Evolutionary conservation across 2,113 vertebrate genomes (phyloP).

Genomic region (Tinamus guttatus): DNA sequence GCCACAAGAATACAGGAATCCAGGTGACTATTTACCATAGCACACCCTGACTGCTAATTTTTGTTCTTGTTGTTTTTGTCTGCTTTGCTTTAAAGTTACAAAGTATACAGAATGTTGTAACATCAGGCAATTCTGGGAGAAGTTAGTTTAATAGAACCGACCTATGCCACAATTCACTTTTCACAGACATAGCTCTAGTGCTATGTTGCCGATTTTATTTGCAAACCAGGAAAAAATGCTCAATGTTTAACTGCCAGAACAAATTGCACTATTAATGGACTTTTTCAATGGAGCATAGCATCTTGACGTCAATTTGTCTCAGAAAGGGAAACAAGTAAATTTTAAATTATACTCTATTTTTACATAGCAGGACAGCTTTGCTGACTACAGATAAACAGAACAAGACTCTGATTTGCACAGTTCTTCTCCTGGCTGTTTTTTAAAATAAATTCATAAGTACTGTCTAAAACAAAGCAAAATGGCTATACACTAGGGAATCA

Average conservation of each 20-base stretch:
- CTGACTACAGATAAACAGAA: slow-evolving; percentile 23
- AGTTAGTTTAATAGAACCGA: not conserved
- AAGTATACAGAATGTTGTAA: not conserved
- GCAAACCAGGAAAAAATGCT: slow-evolving; percentile 10
- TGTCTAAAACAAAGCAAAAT: slow-evolving; percentile 6
- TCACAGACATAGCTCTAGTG: slow-evolving; percentile 5
- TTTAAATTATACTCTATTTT: not conserved
- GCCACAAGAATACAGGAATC: not conserved
- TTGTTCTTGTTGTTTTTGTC: not conserved
- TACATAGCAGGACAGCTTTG: not conserved
- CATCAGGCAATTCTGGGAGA: not conserved
- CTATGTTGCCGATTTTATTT: slow-evolving; percentile 17
- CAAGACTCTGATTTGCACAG: not conserved
- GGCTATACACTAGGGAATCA: not conserved
- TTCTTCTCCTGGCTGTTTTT: not conserved
- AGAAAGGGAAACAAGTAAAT: slow-evolving; percentile 25
- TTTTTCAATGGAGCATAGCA: slow-evolving; percentile 7
- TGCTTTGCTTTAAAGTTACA: not conserved
- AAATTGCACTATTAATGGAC: slow-evolving; percentile 50
- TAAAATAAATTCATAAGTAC: not conserved
- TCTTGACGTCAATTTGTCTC: not conserved
- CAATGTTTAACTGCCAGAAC: slow-evolving; percentile 34
- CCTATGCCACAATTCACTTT: not conserved
- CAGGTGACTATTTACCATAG: not conserved
- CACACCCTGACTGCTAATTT: not conserved